Percentiles rank a stretch among this genome's conserved stretches.
Conservation (phyloP, 1,140 invertebrate genomes). For the Pachypsylla venusta region DNA sequence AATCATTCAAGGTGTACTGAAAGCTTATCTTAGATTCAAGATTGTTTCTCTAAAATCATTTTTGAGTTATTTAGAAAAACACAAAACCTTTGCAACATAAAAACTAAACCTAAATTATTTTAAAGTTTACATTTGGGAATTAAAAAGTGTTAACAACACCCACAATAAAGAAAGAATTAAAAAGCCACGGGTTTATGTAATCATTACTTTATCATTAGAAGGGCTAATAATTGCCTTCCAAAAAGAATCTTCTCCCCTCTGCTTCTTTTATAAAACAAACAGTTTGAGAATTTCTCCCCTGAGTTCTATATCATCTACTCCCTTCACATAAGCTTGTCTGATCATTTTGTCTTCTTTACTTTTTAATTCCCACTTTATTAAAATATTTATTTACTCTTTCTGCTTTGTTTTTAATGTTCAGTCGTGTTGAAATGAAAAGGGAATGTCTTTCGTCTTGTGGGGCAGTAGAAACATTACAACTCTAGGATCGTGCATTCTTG, state of each 20-base stretch:
- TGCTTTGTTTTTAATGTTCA: too few species aligned
- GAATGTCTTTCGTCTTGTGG: too few species aligned
- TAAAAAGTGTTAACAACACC: background rate
- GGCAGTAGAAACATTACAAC: too few species aligned
- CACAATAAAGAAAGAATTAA: too few species aligned
- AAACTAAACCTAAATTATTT: background rate
- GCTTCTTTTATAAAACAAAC: background rate
- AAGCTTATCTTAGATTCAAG: too few species aligned
- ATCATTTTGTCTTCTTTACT: background rate
- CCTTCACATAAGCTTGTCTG: background rate
- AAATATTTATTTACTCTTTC: too few species aligned
- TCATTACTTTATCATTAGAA: slow-evolving; percentile 2
- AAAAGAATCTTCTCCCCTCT: background rate
- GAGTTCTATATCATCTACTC: background rate
- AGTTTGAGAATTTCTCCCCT: background rate
- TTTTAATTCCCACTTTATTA: slow-evolving; percentile 8
- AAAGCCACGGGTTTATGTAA: too few species aligned
- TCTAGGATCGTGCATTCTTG: too few species aligned
- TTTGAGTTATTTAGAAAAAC: background rate
- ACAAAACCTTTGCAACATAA: background rate
- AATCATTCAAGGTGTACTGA: too few species aligned
- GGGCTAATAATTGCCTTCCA: background rate
- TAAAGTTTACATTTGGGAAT: slow-evolving; percentile 7
- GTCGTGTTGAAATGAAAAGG: too few species aligned
- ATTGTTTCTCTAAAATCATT: too few species aligned